A percentile compares a stretch with the other conserved stretches of the same genome.
Evolutionary conservation across 2,113 vertebrate species (phyloP).

Genomic region (Emydura subglobosa): DNA sequence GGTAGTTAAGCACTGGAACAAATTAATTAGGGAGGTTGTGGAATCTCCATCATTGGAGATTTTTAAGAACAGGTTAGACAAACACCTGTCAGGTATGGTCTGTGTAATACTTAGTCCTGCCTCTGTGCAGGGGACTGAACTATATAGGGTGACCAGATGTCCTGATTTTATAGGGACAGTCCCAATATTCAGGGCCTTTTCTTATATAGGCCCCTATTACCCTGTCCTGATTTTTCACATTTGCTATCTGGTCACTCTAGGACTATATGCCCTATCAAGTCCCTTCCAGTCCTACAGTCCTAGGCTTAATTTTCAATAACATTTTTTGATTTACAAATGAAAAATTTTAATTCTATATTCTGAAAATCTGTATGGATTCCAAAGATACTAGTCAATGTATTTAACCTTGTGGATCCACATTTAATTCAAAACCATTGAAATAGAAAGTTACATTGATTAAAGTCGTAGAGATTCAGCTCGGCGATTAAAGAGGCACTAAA

Average conservation of each 20-base stretch:
- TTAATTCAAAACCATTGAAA: slow-evolving; percentile 42
- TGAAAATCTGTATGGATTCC: slow-evolving; percentile 46
- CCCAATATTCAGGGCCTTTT: too few species aligned
- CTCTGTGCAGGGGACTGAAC: not conserved
- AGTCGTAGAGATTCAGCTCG: slow-evolving; percentile 49
- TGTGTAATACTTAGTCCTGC: not conserved
- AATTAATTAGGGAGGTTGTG: not conserved
- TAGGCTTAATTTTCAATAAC: slow-evolving; percentile 31
- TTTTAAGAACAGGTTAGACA: not conserved
- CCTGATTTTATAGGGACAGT: too few species aligned
- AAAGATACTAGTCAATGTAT: not conserved
- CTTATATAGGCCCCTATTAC: too few species aligned
- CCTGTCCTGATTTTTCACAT: too few species aligned
- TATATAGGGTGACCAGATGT: not conserved
- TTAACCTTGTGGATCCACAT: slow-evolving; percentile 46
- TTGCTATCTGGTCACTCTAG: too few species aligned
- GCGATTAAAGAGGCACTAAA: slow-evolving; percentile 51
- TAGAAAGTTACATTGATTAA: slow-evolving; percentile 52
- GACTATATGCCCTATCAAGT: not conserved
- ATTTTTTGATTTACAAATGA: slow-evolving; percentile 16
- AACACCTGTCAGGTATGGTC: not conserved
- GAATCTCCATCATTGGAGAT: not conserved
- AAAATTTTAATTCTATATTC: slow-evolving; percentile 45
- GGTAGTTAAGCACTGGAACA: not conserved
- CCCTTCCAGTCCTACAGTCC: not conserved